phyloP scores from a whole-genome alignment of 2,113 vertebrate genomes.

The Lamprologus callipterus region DNA sequence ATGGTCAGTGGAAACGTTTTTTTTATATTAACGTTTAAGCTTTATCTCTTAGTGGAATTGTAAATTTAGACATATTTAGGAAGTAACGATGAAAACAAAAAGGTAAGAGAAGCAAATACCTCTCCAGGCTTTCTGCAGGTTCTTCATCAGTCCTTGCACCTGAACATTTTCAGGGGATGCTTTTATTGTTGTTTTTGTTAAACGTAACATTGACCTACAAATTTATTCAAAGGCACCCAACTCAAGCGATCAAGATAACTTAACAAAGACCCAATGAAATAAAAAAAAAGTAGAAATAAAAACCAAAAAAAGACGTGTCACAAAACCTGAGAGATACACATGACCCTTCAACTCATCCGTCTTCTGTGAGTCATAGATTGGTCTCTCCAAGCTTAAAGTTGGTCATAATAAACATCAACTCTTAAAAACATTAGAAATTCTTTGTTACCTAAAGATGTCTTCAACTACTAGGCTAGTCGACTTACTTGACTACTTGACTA shows the following conservation, averaged over 20 bases:
- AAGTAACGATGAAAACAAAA: background rate
- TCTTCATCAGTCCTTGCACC: background rate
- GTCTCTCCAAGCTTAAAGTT: background rate
- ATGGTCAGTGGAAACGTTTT: conserved; percentile 78
- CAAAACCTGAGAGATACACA: accelerated
- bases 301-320: background rate
- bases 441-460: accelerated
- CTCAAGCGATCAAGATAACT: background rate
- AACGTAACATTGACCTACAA: background rate
- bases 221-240: background rate
- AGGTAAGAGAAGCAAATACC: accelerated
- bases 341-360: background rate
- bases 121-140: background rate
- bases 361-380: background rate
- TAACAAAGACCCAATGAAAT: background rate
- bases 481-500: background rate
- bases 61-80: background rate
- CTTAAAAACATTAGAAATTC: background rate
- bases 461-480: accelerated
- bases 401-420: background rate
- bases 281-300: background rate
- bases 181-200: background rate
- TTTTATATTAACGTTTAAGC: background rate
- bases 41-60: background rate
- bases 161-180: background rate